Base-by-base conservation (phyloP, 92 coral and sea anemone species). In the Phymanthus crucifer region DNA sequence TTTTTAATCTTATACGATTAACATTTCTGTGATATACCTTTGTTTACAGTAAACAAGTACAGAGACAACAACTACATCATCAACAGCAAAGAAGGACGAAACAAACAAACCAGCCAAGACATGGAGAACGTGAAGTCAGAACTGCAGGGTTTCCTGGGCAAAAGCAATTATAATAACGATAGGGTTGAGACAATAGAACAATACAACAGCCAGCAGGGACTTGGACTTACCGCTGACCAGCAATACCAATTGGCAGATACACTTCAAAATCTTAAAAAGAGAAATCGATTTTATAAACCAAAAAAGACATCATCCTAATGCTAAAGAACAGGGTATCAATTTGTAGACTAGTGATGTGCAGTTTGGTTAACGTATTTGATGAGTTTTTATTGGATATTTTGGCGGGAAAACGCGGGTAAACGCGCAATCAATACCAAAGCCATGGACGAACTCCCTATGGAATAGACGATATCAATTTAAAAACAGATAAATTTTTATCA, bases 251-350 rank as follows among this genome's bases (percentile, higher is more conserved):
- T 77, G 46, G 73, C 64, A 33, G 64, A 77, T 32, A 32, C 52
- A 65, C 72, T 77, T 32, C 57, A 64, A 26, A 58, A 37, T 37
- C 68, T 77, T 43, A 77, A 77, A 56, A 77, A 77, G 21, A 23
- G 81, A 37, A 77, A 77, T n/a, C 56, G 81, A 14, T 77, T 77
- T 61, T 61, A 61, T 61, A 77, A 23, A 38, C 81, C 81, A 32
- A 77, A 34, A 32, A 40, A 64, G 38, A 5, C 36, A 61, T 61
- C 0, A 26, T 61, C 12, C 2, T 12, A 61, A n/a, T 24, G 2
- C 3, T 61, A 6, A 54, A 24, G 4, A 9, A 61, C 34, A 27
- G 13, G n/a, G 1, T 9, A 61, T 9, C 29, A 12, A 2, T 10
- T 29, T 61, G 4, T 24, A 29, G 34, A 27, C 34, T 26, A 27